Evolutionary conservation across 2,888 invertebrate genomes (phyloP).

Genomic region (Apamea crenata): DNA sequence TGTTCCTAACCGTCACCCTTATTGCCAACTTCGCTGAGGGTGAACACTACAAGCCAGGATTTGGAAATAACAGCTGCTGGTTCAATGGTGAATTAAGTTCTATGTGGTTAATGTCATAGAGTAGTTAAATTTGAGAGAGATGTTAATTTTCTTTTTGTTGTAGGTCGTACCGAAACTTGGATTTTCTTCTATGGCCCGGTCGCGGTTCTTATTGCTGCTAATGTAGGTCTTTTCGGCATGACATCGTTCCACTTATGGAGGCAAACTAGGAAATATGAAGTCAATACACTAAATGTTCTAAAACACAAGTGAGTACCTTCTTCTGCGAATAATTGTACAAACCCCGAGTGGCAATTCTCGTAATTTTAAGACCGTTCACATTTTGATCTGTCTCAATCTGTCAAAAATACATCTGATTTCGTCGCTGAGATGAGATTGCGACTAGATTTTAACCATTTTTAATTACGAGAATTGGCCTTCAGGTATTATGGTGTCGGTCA

Average conservation of each 20-base stretch:
- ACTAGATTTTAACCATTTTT: neutral
- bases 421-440: neutral
- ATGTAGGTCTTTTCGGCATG: constrained; percentile 90
- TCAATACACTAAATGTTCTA: constrained; percentile 88
- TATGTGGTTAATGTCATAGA: neutral
- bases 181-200: constrained; percentile 93
- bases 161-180: constrained; percentile 91
- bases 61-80: constrained; percentile 91
- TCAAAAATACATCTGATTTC: neutral
- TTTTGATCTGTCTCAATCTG: neutral
- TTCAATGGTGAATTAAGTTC: constrained; percentile 88
- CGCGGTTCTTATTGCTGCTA: constrained; percentile 89
- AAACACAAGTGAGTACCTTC: constrained; percentile 88
- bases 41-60: constrained; percentile 89
- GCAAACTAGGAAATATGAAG: constrained; percentile 87
- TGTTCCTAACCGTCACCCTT: constrained; percentile 88
- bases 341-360: neutral
- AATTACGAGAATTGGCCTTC: neutral
- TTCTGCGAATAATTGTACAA: constrained; percentile 13
- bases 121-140: neutral
- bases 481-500: neutral
- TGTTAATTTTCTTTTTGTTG: constrained; percentile 43
- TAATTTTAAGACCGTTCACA: neutral
- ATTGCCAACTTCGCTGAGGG: constrained; percentile 90
- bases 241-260: constrained; percentile 91